These are phyloP conservation scores for Ptilodon capucinus DNA, from an alignment of 2,888 invertebrate species.

Conservation along the genomic window DNA sequence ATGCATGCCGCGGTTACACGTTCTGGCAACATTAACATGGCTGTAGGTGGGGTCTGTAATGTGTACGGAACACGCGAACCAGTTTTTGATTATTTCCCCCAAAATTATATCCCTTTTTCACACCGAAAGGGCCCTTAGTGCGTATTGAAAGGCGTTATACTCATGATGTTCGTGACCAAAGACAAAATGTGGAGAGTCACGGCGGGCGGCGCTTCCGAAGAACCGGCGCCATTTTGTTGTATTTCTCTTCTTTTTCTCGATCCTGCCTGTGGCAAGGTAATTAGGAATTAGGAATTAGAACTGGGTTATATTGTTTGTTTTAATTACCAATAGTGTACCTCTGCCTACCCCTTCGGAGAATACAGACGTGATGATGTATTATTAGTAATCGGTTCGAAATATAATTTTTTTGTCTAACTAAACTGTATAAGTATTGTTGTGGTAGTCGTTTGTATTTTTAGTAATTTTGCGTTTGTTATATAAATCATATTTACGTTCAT, in stretches of 20 bases:
- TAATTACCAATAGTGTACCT: no score
- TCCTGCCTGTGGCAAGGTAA: constrained; percentile 40
- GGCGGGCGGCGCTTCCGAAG: constrained; percentile 43
- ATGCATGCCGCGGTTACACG: constrained; percentile 71
- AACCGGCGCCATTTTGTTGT: constrained; percentile 49
- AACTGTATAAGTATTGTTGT: no score
- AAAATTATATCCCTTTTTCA: constrained; percentile 82
- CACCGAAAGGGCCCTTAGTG: constrained; percentile 61
- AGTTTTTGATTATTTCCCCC: constrained; percentile 78
- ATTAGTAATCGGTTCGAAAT: no score
- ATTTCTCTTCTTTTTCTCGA: constrained; percentile 41
- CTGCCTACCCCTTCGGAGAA: no score
- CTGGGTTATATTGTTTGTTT: constrained; percentile 31
- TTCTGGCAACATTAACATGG: constrained; percentile 79
- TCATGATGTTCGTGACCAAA: constrained; percentile 70
- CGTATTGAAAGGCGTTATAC: constrained; percentile 43
- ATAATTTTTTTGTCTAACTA: no score
- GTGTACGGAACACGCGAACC: constrained; percentile 77
- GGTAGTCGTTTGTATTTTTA: no score
- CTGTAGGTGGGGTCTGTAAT: constrained; percentile 76
- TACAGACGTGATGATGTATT: no score
- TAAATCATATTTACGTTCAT: no score
- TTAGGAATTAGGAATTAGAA: constrained; percentile 35
- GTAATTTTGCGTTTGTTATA: no score
- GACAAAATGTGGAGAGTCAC: constrained; percentile 61